Conservation (phyloP, 2,113 vertebrate species). For the Donacobius atricapilla region DNA sequence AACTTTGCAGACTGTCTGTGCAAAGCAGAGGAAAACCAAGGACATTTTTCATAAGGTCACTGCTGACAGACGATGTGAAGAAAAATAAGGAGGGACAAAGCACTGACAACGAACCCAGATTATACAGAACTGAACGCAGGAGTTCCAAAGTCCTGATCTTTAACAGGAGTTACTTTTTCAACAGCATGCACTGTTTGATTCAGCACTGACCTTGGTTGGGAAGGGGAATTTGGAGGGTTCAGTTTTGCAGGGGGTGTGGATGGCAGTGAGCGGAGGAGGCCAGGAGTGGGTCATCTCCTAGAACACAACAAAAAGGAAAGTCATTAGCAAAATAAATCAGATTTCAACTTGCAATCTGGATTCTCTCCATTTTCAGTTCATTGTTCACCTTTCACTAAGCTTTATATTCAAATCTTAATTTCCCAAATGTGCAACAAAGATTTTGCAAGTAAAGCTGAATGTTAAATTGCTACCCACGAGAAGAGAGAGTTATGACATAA, state of each 20-base stretch:
- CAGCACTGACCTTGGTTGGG: constrained; percentile 90
- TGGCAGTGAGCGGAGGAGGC: constrained; percentile 97
- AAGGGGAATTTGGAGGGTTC: constrained; percentile 99
- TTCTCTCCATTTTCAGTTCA: not conserved
- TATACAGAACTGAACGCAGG: not conserved
- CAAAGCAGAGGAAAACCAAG: not conserved
- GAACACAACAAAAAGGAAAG: not conserved
- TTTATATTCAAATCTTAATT: not conserved
- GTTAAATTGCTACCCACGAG: not conserved
- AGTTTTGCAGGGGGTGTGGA: constrained; percentile 98
- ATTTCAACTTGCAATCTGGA: not conserved
- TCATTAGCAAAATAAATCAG: not conserved
- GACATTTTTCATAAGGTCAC: not conserved
- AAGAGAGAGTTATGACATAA: not conserved
- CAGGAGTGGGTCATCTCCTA: constrained; percentile 99
- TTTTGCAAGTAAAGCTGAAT: not conserved
- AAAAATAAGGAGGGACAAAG: not conserved
- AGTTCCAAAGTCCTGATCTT: not conserved
- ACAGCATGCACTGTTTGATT: not conserved
- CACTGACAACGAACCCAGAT: not conserved
- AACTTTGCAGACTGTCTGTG: not conserved
- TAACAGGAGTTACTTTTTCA: not conserved
- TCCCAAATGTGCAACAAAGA: not conserved
- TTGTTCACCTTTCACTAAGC: not conserved
- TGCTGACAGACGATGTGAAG: not conserved